Percentiles rank a stretch among this genome's conserved stretches.
These are phyloP conservation scores for Drosophila subobscura DNA, from an alignment of 1,140 invertebrate genomes.

Conservation along the genomic window DNA sequence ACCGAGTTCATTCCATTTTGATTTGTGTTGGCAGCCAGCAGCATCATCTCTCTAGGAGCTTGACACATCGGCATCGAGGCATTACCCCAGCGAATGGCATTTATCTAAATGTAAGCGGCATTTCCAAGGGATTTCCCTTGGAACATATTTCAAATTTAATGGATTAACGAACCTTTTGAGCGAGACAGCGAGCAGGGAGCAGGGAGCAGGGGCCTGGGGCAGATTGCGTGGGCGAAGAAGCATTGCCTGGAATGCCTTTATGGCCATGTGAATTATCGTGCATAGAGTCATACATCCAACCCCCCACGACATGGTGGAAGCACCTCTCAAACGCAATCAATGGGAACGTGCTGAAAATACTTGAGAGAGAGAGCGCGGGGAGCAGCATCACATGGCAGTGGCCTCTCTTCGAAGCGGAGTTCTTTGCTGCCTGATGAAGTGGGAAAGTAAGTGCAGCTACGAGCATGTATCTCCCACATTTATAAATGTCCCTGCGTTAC, in stretches of 20 bases:
- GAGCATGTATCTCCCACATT: no score
- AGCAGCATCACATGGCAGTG: not conserved
- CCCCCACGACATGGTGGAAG: not conserved
- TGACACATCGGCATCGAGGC: slow-evolving; percentile 21
- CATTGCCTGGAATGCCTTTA: slow-evolving; percentile 28
- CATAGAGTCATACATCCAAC: slow-evolving; percentile 39
- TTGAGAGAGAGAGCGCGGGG: slow-evolving; percentile 2
- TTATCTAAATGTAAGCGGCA: slow-evolving; percentile 39
- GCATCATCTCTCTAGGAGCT: slow-evolving; percentile 16
- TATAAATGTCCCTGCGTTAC: no score
- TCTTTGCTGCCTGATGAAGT: slow-evolving; percentile 33
- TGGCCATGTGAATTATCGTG: slow-evolving; percentile 62
- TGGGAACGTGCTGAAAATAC: slow-evolving; percentile 32
- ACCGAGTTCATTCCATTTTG: slow-evolving; percentile 36
- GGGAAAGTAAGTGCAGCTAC: slow-evolving; percentile 36
- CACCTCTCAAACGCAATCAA: slow-evolving; percentile 49
- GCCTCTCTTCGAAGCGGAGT: not conserved
- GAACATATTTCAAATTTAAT: slow-evolving; percentile 76
- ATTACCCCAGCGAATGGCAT: slow-evolving; percentile 18
- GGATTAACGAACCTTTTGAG: slow-evolving; percentile 55
- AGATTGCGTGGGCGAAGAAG: not conserved
- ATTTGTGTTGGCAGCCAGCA: slow-evolving; percentile 40
- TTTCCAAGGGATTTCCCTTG: slow-evolving; percentile 15
- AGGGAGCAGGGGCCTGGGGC: not conserved
- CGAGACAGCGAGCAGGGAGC: not conserved